Evolutionary conservation across 2,113 vertebrate species (phyloP).

Genomic region (Cyanocitta stelleri): DNA sequence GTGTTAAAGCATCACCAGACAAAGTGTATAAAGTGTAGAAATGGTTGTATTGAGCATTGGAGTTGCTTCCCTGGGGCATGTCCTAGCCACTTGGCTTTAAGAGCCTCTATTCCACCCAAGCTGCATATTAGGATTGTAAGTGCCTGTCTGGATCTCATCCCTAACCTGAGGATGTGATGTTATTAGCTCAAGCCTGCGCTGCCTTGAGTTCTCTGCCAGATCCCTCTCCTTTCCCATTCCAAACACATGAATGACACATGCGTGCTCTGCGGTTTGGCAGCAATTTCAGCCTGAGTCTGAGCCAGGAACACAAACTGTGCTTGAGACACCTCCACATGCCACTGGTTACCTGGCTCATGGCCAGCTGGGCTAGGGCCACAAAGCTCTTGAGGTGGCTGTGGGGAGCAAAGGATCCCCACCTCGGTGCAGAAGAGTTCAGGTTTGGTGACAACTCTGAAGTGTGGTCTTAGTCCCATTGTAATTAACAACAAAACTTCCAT

Average conservation of each 20-base stretch:
- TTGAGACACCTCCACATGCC: neutral
- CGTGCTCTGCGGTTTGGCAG: neutral
- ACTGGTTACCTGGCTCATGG: neutral
- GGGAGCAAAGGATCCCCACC: neutral
- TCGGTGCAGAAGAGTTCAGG: fast-evolving
- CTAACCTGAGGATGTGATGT: neutral
- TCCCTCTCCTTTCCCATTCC: neutral
- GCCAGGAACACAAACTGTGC: neutral
- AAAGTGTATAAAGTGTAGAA: neutral
- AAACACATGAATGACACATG: neutral
- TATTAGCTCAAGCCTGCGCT: neutral
- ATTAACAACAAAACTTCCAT: neutral
- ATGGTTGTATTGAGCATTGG: neutral
- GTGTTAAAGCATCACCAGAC: neutral
- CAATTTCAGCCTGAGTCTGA: neutral
- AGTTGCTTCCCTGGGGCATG: neutral
- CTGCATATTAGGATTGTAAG: neutral
- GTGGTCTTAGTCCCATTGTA: neutral
- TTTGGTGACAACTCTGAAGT: neutral
- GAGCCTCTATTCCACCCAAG: neutral
- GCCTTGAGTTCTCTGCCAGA: neutral
- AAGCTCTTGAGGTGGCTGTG: neutral
- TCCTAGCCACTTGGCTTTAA: neutral
- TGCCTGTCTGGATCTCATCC: neutral
- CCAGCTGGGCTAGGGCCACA: neutral